Percentiles rank a stretch among this genome's conserved stretches.
phyloP scores from a whole-genome alignment of 2,113 vertebrate species.

The Coreoperca whiteheadi region DNA sequence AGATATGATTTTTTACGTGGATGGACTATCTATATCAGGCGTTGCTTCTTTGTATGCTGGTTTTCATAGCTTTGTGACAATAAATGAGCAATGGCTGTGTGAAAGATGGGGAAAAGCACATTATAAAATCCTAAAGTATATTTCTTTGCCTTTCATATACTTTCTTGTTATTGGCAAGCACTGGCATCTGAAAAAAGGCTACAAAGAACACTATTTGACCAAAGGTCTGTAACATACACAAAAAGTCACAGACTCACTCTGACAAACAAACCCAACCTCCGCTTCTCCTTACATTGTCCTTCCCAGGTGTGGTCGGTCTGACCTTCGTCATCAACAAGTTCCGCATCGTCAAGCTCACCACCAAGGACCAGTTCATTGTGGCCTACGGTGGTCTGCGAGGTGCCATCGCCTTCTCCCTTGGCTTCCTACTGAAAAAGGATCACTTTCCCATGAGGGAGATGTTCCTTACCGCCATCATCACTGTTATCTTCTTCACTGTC shows the following conservation, averaged over 20 bases:
- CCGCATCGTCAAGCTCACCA: constrained; percentile 96
- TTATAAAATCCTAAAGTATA: neutral
- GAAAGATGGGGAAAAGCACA: neutral
- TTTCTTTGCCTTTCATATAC: neutral
- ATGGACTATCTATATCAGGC: neutral
- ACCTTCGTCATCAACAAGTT: constrained; percentile 98
- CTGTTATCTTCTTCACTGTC: constrained; percentile 98
- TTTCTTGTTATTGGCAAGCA: neutral
- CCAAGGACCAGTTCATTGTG: constrained; percentile 98
- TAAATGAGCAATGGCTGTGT: neutral
- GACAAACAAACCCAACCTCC: neutral
- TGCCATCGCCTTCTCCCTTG: constrained; percentile 97
- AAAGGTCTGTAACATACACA: neutral
- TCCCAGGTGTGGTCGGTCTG: constrained; percentile 92
- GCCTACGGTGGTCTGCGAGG: constrained; percentile 97
- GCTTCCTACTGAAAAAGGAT: constrained; percentile 87
- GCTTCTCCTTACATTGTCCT: neutral
- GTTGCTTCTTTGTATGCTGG: neutral
- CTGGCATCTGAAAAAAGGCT: neutral
- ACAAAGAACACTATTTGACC: neutral
- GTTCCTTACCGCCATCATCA: constrained; percentile 99
- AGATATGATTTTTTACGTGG: neutral
- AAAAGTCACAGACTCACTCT: neutral
- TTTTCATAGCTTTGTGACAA: neutral
- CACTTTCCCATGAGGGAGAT: constrained; percentile 89